A percentile compares a stretch with the other conserved stretches of the same genome.
phyloP scores from a whole-genome alignment of 2,797 vertebrate species.

The Delichon dasypus region DNA sequence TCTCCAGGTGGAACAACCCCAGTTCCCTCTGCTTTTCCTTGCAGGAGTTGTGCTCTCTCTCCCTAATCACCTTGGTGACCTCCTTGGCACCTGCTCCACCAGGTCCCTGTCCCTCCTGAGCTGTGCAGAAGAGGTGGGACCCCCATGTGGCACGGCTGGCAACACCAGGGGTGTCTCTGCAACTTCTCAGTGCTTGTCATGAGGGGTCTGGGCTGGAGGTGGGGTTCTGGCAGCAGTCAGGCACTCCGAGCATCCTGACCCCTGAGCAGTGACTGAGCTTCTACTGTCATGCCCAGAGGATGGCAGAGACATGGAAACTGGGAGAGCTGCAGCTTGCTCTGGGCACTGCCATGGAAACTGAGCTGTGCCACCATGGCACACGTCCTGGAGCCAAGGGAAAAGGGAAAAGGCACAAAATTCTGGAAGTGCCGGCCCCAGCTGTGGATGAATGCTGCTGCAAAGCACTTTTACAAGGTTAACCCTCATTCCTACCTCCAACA shows the following conservation, averaged over 20 bases:
- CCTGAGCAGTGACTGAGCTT: not conserved
- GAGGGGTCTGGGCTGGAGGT: not conserved
- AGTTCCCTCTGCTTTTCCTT: not conserved
- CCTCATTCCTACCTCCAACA: not conserved
- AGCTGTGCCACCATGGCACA: not conserved
- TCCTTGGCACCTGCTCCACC: not conserved
- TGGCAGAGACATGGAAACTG: not conserved
- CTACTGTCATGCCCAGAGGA: not conserved
- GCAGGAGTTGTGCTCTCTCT: not conserved
- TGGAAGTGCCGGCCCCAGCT: not conserved
- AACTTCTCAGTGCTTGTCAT: not conserved
- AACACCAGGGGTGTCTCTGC: not conserved
- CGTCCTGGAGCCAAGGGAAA: rapidly evolving
- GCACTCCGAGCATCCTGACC: not conserved
- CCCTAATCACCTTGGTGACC: not conserved
- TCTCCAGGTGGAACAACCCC: not conserved
- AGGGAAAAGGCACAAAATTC: not conserved
- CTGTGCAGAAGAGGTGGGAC: not conserved
- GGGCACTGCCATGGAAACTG: not conserved
- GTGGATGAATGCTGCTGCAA: not conserved
- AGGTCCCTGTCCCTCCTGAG: not conserved
- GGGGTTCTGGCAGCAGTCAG: not conserved
- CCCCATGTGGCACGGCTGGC: not conserved
- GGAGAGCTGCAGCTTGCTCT: not conserved
- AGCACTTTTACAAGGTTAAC: not conserved